phyloP scores from a whole-genome alignment of 2,113 vertebrate species.

The Pelecanus crispus region DNA sequence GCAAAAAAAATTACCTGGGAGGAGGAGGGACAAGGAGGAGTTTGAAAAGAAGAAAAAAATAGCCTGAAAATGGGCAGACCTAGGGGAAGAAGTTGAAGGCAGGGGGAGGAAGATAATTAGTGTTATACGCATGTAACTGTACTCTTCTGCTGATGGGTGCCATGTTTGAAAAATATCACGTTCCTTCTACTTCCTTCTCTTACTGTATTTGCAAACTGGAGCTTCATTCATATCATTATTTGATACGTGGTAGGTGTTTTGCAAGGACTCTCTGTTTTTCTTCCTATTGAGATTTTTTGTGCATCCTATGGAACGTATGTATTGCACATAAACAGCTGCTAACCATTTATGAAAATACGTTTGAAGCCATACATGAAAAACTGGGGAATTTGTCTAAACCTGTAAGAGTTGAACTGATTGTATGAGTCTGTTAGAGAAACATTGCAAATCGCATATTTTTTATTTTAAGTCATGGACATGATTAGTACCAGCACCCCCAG shows the following conservation, averaged over 20 bases:
- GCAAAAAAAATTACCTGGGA: not conserved
- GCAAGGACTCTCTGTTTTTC: not conserved
- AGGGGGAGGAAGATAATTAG: not conserved
- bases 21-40: not conserved
- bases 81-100: not conserved
- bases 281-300: not conserved
- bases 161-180: not conserved
- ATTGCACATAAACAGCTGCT: not conserved
- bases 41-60: not conserved
- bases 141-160: not conserved
- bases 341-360: not conserved
- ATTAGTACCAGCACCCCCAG: not conserved
- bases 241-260: not conserved
- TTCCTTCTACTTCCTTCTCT: not conserved
- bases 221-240: not conserved
- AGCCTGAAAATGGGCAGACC: not conserved
- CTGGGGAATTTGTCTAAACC: not conserved
- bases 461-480: not conserved
- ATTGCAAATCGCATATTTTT: accelerated
- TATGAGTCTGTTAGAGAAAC: not conserved
- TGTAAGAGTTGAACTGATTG: not conserved
- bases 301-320: not conserved
- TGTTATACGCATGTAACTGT: not conserved
- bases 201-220: not conserved
- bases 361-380: not conserved